phyloP scores from a whole-genome alignment of 1,140 invertebrate species.

The Orius laevigatus region DNA sequence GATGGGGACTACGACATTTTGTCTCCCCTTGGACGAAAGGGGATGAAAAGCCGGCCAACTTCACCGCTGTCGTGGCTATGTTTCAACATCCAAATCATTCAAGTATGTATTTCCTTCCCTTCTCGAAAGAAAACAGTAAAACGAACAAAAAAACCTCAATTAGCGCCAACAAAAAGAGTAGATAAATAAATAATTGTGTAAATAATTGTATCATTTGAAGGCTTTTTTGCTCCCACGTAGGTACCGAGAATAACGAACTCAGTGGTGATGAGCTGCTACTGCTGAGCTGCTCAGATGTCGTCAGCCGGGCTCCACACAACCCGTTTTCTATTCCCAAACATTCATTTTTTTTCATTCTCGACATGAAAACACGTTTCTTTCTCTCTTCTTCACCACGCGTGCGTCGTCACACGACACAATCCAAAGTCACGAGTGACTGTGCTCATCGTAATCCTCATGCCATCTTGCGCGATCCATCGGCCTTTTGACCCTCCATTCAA shows the following conservation, averaged over 20 bases:
- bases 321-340: too few species aligned
- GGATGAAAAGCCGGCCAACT: conserved; percentile 5
- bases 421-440: neutral
- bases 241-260: too few species aligned
- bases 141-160: neutral
- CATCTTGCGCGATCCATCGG: too few species aligned
- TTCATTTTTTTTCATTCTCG: neutral
- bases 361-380: too few species aligned
- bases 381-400: neutral
- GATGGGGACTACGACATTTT: conserved; percentile 3
- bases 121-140: neutral
- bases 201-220: neutral
- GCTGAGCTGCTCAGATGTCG: conserved; percentile 12
- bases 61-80: conserved; percentile 1
- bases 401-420: neutral
- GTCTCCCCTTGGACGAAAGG: conserved; percentile 4
- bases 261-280: conserved; percentile 3
- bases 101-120: conserved; percentile 11
- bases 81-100: conserved; percentile 7
- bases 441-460: neutral
- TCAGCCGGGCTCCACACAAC: neutral
- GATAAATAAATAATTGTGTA: neutral
- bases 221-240: too few species aligned
- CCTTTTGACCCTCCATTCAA: too few species aligned
- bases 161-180: neutral